Base-by-base conservation (phyloP, 2,888 invertebrate genomes). In the Deilephila porcellus region DNA sequence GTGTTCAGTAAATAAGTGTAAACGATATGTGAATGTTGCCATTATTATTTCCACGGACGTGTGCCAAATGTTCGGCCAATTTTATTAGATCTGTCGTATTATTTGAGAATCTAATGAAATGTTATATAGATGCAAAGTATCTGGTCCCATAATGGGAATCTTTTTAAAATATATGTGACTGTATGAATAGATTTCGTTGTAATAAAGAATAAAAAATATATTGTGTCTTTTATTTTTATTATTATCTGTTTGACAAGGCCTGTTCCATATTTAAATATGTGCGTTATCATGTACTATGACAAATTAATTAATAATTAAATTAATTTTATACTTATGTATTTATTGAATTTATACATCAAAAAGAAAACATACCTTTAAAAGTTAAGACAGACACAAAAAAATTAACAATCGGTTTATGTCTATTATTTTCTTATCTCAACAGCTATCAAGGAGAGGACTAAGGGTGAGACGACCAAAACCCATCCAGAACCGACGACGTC, bases 161-260 rank as follows among this genome's bases (percentile, higher is more conserved):
- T 87, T 88, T 89, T 88, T 85, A 82, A 83, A 86, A 85, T 88
- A 85, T 88, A 91, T 90, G 90, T 93, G 89, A 92, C 83, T 89
- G 90, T 92, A 92, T 88, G 77, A 83, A 90, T 93, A 93, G 93
- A 91, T 89, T 93, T 93, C 87, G 90, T 93, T 93, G 91, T 92
- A 94, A 89, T 94, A 94, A 93, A 94, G 81, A 79, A 79, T 79
- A 79, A 80, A 83, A 78, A 77, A 75, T n/a, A 63, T 77, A 76
- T 70, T 74, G 73, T 77, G 70, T 78, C 75, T 79, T 71, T 70
- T 34, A 56, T 17, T 71, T 71, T 20, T 1, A 17, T 14, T 56
- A n/a, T 17, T 14, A 11, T 45, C 3, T 14, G 11, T 45, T 14
- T 14, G 0, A 45, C 1, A 11, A 45, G 0, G 0, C 14, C 3